Evolutionary conservation across 35 echinoderm and acorn worm species (phyloP), one percentile per base, ranked within the genome.

Genomic region (Patiria miniata): DNA sequence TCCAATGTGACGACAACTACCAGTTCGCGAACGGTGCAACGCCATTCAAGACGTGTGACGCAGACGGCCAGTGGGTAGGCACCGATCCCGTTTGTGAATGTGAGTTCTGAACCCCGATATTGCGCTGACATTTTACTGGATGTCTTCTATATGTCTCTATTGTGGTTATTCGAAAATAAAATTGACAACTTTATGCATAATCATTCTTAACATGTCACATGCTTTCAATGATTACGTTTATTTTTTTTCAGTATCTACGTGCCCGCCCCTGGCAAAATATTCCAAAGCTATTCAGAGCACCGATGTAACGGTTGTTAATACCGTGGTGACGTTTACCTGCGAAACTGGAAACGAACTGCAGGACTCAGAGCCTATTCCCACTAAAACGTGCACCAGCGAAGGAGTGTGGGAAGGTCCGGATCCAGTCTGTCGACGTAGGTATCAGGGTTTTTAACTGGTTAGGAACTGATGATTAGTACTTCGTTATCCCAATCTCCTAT

Each of bases 341-440:
- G 34, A 73, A 34, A 1, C 65, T 34, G 65, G 65, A 34, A 26
- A 73, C 65, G 26, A 73, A 34, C 65, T 73, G 14, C 23, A 1
- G 34, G 65, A 12, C 29, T 32, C 65, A 18, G 9, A 1, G 14
- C 65, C 23, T 34, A 30, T 7, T 30, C 65, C 65, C 0, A 32
- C 65, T 22, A 73, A 73, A 30, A 7, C 1, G 2, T 73, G 65
- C 34, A 73, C 65, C 65, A 26, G 0, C 0, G 30, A 30, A 23
- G 65, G n/a, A 2, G 26, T 73, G 29, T 73, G 65, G 65, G 15
- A 2, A 2, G 65, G 65, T 73, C 26, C 23, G 26, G 34, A 73
- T 73, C 65, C 65, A 73, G 65, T 73, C 26, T 73, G 65, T 9
- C 26, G 29, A 73, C 0, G 65, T 73, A 73, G 34, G 65, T 73